These are phyloP conservation scores for Tragelaphus scriptus DNA, from an alignment of 2,113 vertebrate species.

Conservation along the genomic window DNA sequence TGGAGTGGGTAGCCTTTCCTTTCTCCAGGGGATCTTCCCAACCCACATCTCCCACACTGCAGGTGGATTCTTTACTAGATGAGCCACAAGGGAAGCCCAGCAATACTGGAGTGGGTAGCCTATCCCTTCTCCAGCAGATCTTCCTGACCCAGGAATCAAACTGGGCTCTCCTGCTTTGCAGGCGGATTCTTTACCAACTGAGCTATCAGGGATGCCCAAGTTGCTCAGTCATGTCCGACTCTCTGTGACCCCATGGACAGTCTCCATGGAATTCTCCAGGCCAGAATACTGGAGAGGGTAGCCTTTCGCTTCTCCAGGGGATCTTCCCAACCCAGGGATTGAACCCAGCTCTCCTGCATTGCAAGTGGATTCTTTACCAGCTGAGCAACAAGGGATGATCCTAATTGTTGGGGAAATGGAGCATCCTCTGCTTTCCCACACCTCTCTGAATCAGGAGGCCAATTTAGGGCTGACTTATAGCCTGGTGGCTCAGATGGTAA, in stretches of 20 bases:
- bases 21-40: neutral
- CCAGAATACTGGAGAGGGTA: neutral
- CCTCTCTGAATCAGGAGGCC: neutral
- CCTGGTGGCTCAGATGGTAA: neutral
- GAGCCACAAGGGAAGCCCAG: neutral
- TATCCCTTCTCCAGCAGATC: neutral
- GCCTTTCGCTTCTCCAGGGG: neutral
- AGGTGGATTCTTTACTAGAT: neutral
- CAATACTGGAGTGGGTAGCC: neutral
- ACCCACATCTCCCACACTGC: neutral
- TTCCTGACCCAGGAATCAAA: neutral
- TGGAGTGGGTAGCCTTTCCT: neutral
- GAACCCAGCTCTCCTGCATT: neutral
- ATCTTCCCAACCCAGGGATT: neutral
- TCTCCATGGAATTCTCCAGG: neutral
- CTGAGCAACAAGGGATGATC: neutral
- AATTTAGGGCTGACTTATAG: neutral
- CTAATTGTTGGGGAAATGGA: neutral
- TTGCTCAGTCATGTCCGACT: neutral
- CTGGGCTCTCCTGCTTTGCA: neutral
- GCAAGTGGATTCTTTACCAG: neutral
- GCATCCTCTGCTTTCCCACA: neutral
- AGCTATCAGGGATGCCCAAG: neutral
- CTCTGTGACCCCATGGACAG: neutral
- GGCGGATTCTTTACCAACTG: neutral